Evolutionary conservation across 2,797 vertebrate genomes (phyloP).

Genomic region (Lerista edwardsae): DNA sequence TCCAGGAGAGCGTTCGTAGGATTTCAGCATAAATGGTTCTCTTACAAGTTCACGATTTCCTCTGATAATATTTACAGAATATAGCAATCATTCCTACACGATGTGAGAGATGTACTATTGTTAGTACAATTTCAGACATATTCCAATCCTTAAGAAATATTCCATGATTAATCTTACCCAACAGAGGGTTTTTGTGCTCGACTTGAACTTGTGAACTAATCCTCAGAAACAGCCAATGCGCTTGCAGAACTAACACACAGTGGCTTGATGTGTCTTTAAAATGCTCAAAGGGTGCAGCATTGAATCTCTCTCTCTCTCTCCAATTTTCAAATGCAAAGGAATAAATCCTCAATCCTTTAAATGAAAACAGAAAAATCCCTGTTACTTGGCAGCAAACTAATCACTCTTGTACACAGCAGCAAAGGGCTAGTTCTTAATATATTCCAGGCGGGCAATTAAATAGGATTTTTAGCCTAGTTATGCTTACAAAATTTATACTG

Average conservation of each 20-base stretch:
- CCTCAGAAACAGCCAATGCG: constrained; percentile 3
- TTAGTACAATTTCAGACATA: not conserved
- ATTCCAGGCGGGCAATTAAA: not conserved
- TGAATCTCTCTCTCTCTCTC: not conserved
- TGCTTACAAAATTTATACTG: not conserved
- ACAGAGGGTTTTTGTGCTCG: not conserved
- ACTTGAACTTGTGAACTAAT: constrained; percentile 21
- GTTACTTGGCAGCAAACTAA: constrained; percentile 3
- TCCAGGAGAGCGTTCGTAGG: not conserved
- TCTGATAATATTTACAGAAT: constrained; percentile 3
- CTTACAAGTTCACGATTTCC: not conserved
- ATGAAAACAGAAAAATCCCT: constrained; percentile 17
- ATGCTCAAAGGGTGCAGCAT: not conserved
- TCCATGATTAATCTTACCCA: constrained; percentile 5
- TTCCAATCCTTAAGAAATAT: not conserved
- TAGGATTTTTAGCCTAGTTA: not conserved
- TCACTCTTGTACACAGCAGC: not conserved
- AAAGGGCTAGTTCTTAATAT: not conserved
- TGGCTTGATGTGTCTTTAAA: constrained; percentile 2
- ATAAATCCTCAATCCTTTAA: not conserved
- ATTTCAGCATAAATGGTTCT: not conserved
- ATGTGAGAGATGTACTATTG: not conserved
- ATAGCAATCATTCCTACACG: not conserved
- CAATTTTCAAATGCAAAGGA: constrained; percentile 1
- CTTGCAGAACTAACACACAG: constrained; percentile 9